Evolutionary conservation across 1,140 invertebrate species (phyloP).

Genomic region (Scaptomyza montana): DNA sequence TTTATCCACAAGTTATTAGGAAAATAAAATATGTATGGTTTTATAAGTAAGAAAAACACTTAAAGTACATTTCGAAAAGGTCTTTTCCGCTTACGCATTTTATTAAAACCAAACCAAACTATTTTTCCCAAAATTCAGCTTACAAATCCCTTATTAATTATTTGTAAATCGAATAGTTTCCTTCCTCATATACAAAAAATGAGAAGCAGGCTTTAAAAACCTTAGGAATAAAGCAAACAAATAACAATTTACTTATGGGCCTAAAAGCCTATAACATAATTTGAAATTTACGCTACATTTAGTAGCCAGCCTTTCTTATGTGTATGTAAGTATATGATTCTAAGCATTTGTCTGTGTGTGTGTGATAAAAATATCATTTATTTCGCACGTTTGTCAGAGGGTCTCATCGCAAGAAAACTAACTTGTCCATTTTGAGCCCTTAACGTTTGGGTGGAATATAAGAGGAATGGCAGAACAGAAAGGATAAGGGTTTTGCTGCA

Average conservation of each 20-base stretch:
- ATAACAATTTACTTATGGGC: constrained; percentile 59
- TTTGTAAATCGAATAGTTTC: constrained; percentile 19
- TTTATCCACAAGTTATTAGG: no score
- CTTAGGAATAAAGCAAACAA: constrained; percentile 8
- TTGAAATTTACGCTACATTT: constrained; percentile 70
- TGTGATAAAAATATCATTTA: constrained; percentile 63
- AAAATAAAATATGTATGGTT: no score
- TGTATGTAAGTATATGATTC: constrained; percentile 4
- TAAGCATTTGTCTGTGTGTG: neutral
- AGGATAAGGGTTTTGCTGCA: neutral
- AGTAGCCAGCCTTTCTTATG: constrained; percentile 12
- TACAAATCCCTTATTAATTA: constrained; percentile 34
- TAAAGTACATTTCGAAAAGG: no score
- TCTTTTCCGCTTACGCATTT: no score
- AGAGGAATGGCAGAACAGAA: neutral
- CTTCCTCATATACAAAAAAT: constrained; percentile 5
- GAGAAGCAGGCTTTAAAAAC: constrained; percentile 25
- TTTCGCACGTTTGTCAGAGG: constrained; percentile 55
- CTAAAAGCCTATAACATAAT: constrained; percentile 65
- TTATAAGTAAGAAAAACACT: neutral
- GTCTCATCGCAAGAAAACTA: constrained; percentile 40
- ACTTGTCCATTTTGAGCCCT: constrained; percentile 38
- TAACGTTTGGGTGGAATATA: neutral
- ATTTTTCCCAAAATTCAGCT: constrained; percentile 1
- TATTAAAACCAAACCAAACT: no score